Evolutionary conservation across 2,888 invertebrate species (phyloP), one percentile per base, ranked within the genome.

Genomic region (Latheticus oryzae): DNA sequence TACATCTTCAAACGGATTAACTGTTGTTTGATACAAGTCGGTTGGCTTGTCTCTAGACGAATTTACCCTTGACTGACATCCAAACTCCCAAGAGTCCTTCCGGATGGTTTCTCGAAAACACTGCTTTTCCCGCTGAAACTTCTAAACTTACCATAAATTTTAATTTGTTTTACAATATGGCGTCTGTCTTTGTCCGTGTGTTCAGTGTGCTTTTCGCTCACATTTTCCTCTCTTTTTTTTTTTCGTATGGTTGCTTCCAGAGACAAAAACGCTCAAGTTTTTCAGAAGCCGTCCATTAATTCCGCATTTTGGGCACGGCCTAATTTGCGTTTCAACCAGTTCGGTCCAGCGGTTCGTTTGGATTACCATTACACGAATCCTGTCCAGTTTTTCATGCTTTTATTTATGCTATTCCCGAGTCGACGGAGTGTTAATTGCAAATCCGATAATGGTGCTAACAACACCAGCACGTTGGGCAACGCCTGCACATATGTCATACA

Each of bases 341-440:
- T 42, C 59, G 42, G 60, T 58, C 57, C 62, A 45, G 45, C 43
- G 60, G 58, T 56, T 53, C 58, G 54, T 63, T 61, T 45, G 61
- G 56, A 63, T 63, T 56, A 59, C 63, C 53, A 61, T 61, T 63
- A 63, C 58, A 59, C 30, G 59, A 61, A 63, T 43, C 52, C 51
- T 17, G 45, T 21, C 42, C 47, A 47, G 48, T 57, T 63, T 58
- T 63, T 61, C 53, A 37, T 58, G 56, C 60, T 58, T 60, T 63
- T 60, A 63, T 61, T 60, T 63, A 60, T 63, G 58, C 55, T 43
- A 47, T 60, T 62, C 56, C 48, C 32, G 60, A 60, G 59, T 58
- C 51, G 58, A 43, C 52, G 52, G 59, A 60, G 61, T 63, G 63
- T 63, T 63, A 63, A 63, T 63, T 63, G 59, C 63, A 63, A 63